These are phyloP conservation scores for Subanguina moxae DNA, from an alignment of 1,140 invertebrate species.

Conservation along the genomic window DNA sequence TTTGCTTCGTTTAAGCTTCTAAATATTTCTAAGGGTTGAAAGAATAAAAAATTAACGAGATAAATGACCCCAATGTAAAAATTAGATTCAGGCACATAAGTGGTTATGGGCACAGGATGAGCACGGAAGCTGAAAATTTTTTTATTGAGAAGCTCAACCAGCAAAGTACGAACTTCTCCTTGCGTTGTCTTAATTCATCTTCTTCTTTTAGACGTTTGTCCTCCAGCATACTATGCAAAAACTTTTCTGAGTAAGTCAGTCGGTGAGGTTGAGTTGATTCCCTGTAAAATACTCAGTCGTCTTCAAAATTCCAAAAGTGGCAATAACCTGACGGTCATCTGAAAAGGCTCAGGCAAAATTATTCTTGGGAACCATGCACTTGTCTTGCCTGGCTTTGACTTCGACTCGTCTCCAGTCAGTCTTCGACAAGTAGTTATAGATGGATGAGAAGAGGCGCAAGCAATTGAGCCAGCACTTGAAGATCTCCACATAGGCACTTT, in stretches of 20 bases:
- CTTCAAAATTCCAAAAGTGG: not conserved
- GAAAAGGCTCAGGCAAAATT: slow-evolving; percentile 1
- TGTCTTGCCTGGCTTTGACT: not conserved
- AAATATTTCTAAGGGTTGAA: not conserved
- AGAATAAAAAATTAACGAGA: not conserved
- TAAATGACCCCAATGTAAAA: slow-evolving; percentile 12
- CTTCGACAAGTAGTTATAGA: not conserved
- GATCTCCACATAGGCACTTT: not conserved
- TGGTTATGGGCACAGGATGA: slow-evolving; percentile 16
- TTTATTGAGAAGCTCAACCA: not conserved
- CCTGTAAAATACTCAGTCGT: not conserved
- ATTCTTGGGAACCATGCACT: not conserved
- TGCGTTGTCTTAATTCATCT: not conserved
- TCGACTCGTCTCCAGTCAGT: no score
- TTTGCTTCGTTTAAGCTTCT: not conserved
- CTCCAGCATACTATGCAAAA: slow-evolving; percentile 28
- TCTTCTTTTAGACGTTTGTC: slow-evolving; percentile 10
- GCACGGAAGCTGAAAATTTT: slow-evolving; percentile 10
- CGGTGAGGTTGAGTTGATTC: not conserved
- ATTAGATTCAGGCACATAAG: slow-evolving; percentile 19
- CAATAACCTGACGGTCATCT: not conserved
- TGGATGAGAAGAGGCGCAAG: not conserved
- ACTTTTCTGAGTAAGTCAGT: slow-evolving; percentile 11
- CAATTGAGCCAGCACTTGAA: not conserved
- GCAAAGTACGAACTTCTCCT: not conserved